A percentile compares a stretch with the other conserved stretches of the same genome.
Conservation (phyloP, 35 echinoderm and acorn worm species). For the Acanthaster planci region DNA sequence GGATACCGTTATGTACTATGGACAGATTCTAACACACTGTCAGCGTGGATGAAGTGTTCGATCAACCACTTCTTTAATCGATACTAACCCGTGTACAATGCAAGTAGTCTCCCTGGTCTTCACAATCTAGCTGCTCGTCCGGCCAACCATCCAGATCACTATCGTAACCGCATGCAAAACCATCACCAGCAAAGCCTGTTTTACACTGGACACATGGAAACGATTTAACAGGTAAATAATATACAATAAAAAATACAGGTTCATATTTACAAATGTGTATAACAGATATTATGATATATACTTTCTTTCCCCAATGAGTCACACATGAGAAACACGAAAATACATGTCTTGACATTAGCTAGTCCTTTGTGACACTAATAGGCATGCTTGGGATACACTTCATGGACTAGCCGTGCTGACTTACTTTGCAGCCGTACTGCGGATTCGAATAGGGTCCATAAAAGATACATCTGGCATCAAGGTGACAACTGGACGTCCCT, state of each 20-base stretch:
- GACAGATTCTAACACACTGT: no score
- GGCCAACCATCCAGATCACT: conserved; percentile 94
- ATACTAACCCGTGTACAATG: conserved; percentile 83
- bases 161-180: conserved; percentile 75
- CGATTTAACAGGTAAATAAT: no score
- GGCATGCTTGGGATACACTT: background rate
- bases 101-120: conserved; percentile 60
- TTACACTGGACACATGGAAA: conserved; percentile 69
- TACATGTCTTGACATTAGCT: background rate
- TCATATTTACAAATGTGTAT: no score
- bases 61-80: no score
- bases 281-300: no score
- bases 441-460: conserved; percentile 84
- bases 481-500: conserved; percentile 75
- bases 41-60: no score
- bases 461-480: conserved; percentile 79
- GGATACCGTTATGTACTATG: no score
- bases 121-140: conserved; percentile 73
- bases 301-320: no score
- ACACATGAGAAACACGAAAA: conserved; percentile 19
- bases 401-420: conserved; percentile 13
- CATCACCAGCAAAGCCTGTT: conserved; percentile 91
- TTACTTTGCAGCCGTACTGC: conserved; percentile 90
- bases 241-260: no score
- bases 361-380: background rate